Base-by-base conservation (phyloP, 2,797 vertebrate species). In the Melopsittacus undulatus region DNA sequence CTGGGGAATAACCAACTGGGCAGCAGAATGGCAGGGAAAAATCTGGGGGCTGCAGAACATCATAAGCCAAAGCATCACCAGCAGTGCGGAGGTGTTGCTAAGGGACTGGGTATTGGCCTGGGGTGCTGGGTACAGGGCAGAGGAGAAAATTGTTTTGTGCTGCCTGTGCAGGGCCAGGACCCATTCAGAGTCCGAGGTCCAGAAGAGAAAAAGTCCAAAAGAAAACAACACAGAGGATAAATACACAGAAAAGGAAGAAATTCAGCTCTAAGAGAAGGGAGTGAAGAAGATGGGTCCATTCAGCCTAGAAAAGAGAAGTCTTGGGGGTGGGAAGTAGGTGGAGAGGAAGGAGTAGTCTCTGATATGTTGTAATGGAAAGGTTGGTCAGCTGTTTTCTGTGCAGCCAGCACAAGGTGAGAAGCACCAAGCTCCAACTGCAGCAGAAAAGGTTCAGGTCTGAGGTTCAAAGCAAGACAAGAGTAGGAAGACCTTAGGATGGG, bases 321-420 rank as follows among this genome's bases (percentile, higher is more conserved):
- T 43, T 85, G 87, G 54, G 54, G 89, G 67, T 1, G 43, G 67
- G 54, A 72, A 43, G 83, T 62, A 75, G 83, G 84, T 67, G 74
- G 69, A 45, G 63, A 63, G 81, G 81, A 92, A 92, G 87, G 46
- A 81, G 34, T 30, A n/a, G 15, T 59, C 17, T 81, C 86, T 82
- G 42, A 13, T 32, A 36, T 32, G 62, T 38, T 93, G 92, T 89
- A 91, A 92, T 92, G 87, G 91, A 94, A 94, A 95, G 83, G 80
- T 38, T 46, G 42, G 36, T 74, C 89, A 72, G 62, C 42, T 67
- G 61, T 34, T 67, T 61, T 70, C 68, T 77, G 75, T 48, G 20
- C 64, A 40, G 49, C 23, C 69, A 17, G 30, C 3, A 1, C 13
- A 46, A 15, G 16, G 12, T 57, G 46, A 89, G 54, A 87, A 87